Base-by-base conservation (phyloP, 2,888 invertebrate species). In the Nineta flava region DNA sequence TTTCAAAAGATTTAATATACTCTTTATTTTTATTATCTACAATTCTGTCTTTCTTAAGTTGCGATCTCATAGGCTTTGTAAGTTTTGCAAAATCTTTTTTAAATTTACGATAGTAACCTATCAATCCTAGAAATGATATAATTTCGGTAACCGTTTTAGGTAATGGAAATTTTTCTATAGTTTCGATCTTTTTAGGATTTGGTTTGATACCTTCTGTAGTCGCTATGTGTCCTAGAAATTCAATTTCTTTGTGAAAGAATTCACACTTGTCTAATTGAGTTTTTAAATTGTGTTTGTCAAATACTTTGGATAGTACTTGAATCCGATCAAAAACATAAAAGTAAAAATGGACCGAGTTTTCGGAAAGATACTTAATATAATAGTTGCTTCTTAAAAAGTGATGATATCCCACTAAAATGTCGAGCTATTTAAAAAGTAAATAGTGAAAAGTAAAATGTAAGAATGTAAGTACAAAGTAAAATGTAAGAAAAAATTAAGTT, bases 161-260 rank as follows among this genome's bases (percentile, higher is more conserved):
- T 16, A 57, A 12, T 16, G 54, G 55, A 12, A 55, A 44, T 5
- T 57, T 55, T 32, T 51, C 34, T 12, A 58, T 57, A 9, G 49
- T 50, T 26, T 46, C 15, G 9, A 56, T 55, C 54, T 56, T 59
- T 6, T 50, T 19, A 1, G 57, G 57, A 44, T 59, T 55, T 12
- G 60, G 60, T 50, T 53, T 56, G 7, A 57, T 53, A 10, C 55
- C 59, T 1, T 57, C 55, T 13, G 53, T 45, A 2, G 57, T 53
- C 4, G 60, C 54, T 12, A 60, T 34, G 26, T 57, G 59, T 2
- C 59, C 59, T 5, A 61, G 47, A 45, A 54, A 60, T 31, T 53
- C 54, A 1, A 58, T 50, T 50, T 54, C 53, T 31, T 40, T 53
- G n/a, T 50, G 50, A 1, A 55, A 43, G 46, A 57, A 56, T 41